Evolutionary conservation across 2,113 vertebrate genomes (phyloP).

Genomic region (Desmodus rotundus): DNA sequence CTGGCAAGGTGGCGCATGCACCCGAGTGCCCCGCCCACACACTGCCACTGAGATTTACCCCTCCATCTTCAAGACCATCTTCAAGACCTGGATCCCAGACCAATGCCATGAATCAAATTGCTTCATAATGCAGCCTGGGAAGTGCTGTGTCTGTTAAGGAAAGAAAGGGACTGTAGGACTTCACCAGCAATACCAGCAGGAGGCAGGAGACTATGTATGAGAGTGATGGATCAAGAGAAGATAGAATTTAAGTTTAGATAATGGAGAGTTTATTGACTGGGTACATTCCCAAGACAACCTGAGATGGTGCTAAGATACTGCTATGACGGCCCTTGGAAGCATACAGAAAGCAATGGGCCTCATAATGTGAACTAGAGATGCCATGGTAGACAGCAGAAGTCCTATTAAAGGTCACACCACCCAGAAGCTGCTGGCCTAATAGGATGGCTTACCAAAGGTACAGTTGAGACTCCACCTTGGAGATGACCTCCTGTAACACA

Average conservation of each 20-base stretch:
- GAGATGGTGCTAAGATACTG: not conserved
- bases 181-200: not conserved
- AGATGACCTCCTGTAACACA: not conserved
- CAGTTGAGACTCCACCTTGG: not conserved
- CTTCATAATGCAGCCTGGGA: not conserved
- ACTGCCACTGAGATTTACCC: not conserved
- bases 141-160: not conserved
- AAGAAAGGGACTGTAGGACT: not conserved
- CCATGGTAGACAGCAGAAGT: not conserved
- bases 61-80: not conserved
- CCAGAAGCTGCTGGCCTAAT: not conserved
- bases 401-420: not conserved
- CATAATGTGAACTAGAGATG: not conserved
- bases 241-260: not conserved
- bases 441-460: not conserved
- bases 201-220: not conserved
- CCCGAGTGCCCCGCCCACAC: not conserved
- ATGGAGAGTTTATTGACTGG: not conserved
- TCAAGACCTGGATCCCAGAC: not conserved
- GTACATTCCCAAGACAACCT: not conserved
- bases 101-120: not conserved
- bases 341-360: not conserved
- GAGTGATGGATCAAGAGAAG: not conserved
- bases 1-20: not conserved
- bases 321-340: not conserved